Conservation (phyloP, 2,888 invertebrate genomes). For the Eupithecia centaureata region DNA sequence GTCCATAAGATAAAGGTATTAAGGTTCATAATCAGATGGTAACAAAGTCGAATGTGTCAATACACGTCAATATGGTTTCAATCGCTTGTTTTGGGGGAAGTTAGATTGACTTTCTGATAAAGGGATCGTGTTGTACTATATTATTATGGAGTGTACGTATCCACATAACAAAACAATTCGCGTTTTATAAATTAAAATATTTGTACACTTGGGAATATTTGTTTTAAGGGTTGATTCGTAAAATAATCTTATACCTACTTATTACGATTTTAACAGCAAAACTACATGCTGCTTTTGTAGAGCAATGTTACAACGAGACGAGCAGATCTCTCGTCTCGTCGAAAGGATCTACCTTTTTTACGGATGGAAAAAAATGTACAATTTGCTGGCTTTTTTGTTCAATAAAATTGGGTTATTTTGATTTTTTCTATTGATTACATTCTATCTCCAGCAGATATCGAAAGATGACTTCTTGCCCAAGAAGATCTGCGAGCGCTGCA, state of each 20-base stretch:
- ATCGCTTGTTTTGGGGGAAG: slow-evolving; percentile 23
- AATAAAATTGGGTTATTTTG: not conserved
- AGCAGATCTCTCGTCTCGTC: not conserved
- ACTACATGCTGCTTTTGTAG: not conserved
- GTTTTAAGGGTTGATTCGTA: not conserved
- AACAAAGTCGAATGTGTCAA: slow-evolving; percentile 28
- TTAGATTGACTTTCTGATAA: slow-evolving; percentile 26
- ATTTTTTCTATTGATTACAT: slow-evolving; percentile 49
- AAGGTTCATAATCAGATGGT: slow-evolving; percentile 17
- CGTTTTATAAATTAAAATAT: not conserved
- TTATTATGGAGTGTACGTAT: not conserved
- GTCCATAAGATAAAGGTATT: no score
- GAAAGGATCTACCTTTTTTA: not conserved
- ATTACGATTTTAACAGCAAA: not conserved
- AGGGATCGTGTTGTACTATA: slow-evolving; percentile 39
- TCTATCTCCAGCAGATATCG: slow-evolving; percentile 83
- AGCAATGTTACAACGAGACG: not conserved
- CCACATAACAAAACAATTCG: not conserved
- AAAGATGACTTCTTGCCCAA: slow-evolving; percentile 89
- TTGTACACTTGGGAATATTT: not conserved
- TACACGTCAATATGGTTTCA: slow-evolving; percentile 9
- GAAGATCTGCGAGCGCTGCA: slow-evolving; percentile 88
- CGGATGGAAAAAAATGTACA: not conserved
- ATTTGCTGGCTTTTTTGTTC: not conserved
- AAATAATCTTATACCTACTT: not conserved